Conservation (phyloP, 2,888 invertebrate genomes). For the Meghimatium bilineatum region DNA sequence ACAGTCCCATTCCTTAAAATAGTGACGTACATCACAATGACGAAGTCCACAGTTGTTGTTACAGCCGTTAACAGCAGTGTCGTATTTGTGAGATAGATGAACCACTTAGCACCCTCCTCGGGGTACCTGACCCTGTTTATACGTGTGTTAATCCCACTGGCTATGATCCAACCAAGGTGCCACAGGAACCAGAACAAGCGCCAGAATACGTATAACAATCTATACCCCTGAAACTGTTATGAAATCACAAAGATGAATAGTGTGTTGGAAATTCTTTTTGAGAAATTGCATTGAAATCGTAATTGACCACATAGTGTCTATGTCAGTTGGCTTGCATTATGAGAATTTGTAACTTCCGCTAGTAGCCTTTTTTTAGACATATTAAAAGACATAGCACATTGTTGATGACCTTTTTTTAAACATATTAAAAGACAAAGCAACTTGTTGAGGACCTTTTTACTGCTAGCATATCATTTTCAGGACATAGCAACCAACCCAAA, state of each 20-base stretch:
- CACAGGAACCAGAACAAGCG: constrained; percentile 51
- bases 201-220: constrained; percentile 48
- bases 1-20: background rate
- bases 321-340: too few relatives aligned
- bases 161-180: constrained; percentile 51
- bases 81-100: constrained; percentile 59
- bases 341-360: too few relatives aligned
- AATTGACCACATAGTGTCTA: too few relatives aligned
- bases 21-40: constrained; percentile 58
- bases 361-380: too few relatives aligned
- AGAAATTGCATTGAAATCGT: too few relatives aligned
- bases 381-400: too few relatives aligned
- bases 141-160: constrained; percentile 55
- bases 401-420: too few relatives aligned
- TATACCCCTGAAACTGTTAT: constrained; percentile 7
- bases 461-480: too few relatives aligned
- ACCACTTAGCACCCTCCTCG: constrained; percentile 54
- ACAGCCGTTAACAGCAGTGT: constrained; percentile 51
- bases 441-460: too few relatives aligned
- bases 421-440: too few relatives aligned
- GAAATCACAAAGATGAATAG: background rate
- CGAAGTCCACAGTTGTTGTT: constrained; percentile 48
- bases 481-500: too few relatives aligned
- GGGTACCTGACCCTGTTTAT: constrained; percentile 43
- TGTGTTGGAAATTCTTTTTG: background rate